These are phyloP conservation scores for Thinocorus orbignyianus DNA, from an alignment of 2,113 vertebrate genomes.

Conservation along the genomic window DNA sequence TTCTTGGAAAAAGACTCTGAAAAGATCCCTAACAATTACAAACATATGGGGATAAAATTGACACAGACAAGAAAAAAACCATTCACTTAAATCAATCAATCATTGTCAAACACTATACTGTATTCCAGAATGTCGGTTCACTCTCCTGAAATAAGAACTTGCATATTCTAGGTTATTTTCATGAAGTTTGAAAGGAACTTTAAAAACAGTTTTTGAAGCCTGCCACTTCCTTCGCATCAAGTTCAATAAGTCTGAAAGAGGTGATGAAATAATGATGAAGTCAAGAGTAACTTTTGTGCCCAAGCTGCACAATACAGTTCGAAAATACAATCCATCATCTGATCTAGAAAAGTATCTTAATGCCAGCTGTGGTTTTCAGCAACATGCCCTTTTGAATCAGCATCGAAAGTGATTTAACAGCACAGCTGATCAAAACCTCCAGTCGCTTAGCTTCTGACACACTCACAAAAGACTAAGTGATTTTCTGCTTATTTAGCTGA, in stretches of 20 bases:
- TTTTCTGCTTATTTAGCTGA: background rate
- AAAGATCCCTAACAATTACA: background rate
- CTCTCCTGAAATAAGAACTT: background rate
- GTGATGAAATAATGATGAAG: background rate
- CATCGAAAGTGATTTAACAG: background rate
- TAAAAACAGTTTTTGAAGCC: background rate
- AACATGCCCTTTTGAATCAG: background rate
- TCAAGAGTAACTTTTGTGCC: background rate
- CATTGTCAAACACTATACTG: background rate
- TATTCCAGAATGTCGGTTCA: background rate
- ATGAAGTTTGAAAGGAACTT: background rate
- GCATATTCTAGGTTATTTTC: background rate
- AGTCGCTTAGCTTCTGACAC: background rate
- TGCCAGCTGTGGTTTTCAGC: conserved; percentile 35
- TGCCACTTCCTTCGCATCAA: background rate
- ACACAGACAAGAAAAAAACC: background rate
- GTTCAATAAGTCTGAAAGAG: background rate
- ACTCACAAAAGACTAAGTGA: background rate
- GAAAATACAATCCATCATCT: conserved; percentile 14
- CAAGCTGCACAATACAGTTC: background rate
- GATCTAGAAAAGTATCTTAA: background rate
- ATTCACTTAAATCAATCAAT: background rate
- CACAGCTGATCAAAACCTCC: background rate
- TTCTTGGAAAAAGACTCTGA: background rate
- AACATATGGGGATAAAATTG: background rate